Conservation (phyloP, 2,113 vertebrate species). For the Indicator indicator region DNA sequence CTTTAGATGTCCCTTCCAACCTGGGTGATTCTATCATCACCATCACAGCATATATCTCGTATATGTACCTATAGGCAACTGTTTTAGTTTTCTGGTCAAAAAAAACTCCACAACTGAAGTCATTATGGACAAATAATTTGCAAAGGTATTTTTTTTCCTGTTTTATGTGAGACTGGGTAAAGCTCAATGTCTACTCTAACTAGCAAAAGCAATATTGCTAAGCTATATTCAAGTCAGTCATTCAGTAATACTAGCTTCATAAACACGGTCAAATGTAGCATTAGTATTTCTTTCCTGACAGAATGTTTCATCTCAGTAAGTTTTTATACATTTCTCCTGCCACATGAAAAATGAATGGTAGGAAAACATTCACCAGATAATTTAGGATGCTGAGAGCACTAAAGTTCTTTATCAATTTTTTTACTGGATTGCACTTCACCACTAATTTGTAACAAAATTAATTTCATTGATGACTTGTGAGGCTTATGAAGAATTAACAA, state of each 20-base stretch:
- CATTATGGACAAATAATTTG: background rate
- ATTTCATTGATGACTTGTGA: background rate
- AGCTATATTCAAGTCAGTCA: background rate
- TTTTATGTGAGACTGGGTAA: background rate
- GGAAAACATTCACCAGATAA: background rate
- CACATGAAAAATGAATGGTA: background rate
- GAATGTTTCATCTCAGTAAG: background rate
- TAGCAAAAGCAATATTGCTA: background rate
- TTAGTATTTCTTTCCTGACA: background rate
- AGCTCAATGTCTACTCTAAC: background rate
- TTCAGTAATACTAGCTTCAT: background rate
- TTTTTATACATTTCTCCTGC: background rate
- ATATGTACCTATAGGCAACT: background rate
- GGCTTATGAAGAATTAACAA: background rate
- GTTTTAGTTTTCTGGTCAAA: background rate
- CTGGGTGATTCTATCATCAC: background rate
- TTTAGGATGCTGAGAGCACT: background rate
- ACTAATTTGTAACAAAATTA: background rate
- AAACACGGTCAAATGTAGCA: background rate
- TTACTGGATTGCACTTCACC: background rate
- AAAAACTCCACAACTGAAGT: background rate
- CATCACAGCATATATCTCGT: background rate
- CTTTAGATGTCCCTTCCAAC: too few species aligned
- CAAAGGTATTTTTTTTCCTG: background rate
- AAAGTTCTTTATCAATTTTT: background rate